Evolutionary conservation across 2,888 invertebrate genomes (phyloP).

Genomic region (Drosophila buzzatii): DNA sequence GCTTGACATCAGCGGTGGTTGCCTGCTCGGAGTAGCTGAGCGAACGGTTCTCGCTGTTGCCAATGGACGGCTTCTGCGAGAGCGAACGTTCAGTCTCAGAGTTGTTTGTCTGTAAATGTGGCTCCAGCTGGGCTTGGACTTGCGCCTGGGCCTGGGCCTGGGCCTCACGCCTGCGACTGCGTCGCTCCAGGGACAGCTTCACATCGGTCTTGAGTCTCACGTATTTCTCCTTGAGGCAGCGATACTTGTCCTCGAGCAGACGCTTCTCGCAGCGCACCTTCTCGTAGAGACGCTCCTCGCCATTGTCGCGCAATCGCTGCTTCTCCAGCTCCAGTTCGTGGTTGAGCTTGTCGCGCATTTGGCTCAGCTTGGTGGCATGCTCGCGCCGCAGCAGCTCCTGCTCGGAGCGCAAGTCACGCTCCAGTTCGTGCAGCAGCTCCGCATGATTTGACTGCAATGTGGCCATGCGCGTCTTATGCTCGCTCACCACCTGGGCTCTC

Average conservation of each 20-base stretch:
- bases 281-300: conserved; percentile 87
- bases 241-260: conserved; percentile 91
- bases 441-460: conserved; percentile 83
- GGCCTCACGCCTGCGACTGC: conserved; percentile 89
- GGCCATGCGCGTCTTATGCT: conserved; percentile 85
- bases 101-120: conserved; percentile 88
- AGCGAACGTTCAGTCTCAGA: conserved; percentile 93
- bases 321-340: conserved; percentile 87
- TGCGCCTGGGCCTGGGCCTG: conserved; percentile 76
- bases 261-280: conserved; percentile 90
- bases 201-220: conserved; percentile 92
- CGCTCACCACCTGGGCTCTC: conserved; percentile 86
- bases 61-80: conserved; percentile 88
- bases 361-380: conserved; percentile 89
- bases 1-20: conserved; percentile 26
- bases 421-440: conserved; percentile 84
- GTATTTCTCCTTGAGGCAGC: conserved; percentile 93
- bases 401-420: conserved; percentile 86
- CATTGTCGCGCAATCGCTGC: conserved; percentile 83
- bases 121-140: conserved; percentile 7
- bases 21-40: conserved; percentile 80
- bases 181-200: conserved; percentile 90
- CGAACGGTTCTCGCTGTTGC: conserved; percentile 84
- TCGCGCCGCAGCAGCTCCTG: conserved; percentile 89
- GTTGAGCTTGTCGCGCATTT: conserved; percentile 88